Percentiles rank a stretch among this genome's conserved stretches.
phyloP scores from a whole-genome alignment of 1,140 invertebrate genomes.

The Saccostrea glomerata region DNA sequence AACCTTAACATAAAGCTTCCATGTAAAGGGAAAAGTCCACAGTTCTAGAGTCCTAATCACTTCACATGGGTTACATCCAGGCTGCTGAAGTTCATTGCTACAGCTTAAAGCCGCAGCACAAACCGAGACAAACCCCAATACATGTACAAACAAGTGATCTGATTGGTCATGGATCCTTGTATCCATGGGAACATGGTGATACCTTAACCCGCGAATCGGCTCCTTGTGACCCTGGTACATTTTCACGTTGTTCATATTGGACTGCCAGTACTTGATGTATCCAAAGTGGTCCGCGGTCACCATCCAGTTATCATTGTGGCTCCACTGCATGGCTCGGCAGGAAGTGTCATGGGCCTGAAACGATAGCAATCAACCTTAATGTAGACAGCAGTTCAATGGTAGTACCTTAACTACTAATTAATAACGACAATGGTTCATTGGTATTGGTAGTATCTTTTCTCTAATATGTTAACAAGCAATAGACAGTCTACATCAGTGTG shows the following conservation, averaged over 20 bases:
- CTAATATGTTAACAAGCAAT: too few species aligned
- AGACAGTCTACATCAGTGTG: too few species aligned
- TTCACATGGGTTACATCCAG: neutral
- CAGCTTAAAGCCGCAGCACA: constrained; percentile 4
- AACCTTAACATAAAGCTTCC: neutral
- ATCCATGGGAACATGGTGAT: constrained; percentile 34
- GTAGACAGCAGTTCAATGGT: too few species aligned
- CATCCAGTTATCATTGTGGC: constrained; percentile 99
- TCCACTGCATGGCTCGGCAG: constrained; percentile 99
- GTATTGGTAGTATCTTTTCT: too few species aligned
- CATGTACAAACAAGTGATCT: constrained; percentile 41
- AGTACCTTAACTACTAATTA: too few species aligned
- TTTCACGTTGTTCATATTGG: constrained; percentile 99
- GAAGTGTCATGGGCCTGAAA: constrained; percentile 97
- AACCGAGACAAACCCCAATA: constrained; percentile 2
- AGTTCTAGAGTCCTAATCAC: neutral
- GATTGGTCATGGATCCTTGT: constrained; percentile 27
- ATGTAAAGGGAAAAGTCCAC: constrained; percentile 3
- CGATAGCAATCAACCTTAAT: constrained; percentile 3
- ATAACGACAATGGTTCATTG: too few species aligned
- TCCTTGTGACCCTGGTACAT: constrained; percentile 99
- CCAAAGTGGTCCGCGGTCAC: constrained; percentile 99
- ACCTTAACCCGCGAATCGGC: constrained; percentile 98
- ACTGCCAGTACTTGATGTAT: constrained; percentile 99
- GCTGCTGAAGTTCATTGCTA: constrained; percentile 6